These are phyloP conservation scores for Hippopotamyrus pictus DNA, from an alignment of 2,797 vertebrate species.

Conservation along the genomic window DNA sequence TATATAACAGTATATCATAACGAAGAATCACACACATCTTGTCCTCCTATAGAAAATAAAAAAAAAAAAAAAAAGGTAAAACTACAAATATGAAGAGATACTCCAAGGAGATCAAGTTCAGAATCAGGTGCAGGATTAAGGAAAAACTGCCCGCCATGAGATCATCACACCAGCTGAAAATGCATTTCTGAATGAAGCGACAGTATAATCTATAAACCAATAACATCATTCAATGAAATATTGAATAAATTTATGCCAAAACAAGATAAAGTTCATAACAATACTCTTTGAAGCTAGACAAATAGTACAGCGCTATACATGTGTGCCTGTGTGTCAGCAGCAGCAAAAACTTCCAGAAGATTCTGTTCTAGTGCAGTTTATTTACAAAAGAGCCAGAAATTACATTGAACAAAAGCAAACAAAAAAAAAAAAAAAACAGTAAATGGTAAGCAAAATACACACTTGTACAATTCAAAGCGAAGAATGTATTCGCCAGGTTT, in stretches of 20 bases:
- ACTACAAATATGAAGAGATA: neutral
- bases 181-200: neutral
- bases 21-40: neutral
- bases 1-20: neutral
- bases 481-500: neutral
- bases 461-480: neutral
- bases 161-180: neutral
- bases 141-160: neutral
- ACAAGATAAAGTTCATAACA: neutral
- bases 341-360: neutral
- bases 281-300: neutral
- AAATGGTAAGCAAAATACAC: neutral
- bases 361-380: neutral
- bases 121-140: neutral
- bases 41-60: neutral
- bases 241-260: neutral
- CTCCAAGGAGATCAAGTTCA: neutral
- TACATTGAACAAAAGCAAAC: neutral
- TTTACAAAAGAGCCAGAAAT: neutral
- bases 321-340: no score
- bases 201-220: neutral
- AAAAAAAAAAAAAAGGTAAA: neutral
- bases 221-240: neutral
- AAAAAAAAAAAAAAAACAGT: neutral
- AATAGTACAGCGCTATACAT: neutral